Base-by-base conservation (phyloP, 2,797 vertebrate genomes). In the Enteromius trimaculatus region DNA sequence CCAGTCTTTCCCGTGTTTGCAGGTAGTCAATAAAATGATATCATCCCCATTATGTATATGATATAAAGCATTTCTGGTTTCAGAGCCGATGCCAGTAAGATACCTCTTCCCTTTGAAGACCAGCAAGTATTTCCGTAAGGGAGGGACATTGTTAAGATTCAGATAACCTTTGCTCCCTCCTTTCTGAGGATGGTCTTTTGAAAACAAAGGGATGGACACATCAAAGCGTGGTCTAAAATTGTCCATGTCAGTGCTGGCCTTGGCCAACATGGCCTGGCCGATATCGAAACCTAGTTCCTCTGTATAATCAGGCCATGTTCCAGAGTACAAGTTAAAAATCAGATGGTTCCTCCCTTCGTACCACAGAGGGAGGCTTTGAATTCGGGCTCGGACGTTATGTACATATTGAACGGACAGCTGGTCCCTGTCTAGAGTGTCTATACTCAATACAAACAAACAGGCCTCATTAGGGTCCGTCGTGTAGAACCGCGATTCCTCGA, bases 31-130 rank as follows among this genome's bases (percentile, higher is more conserved):
- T 86, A 96, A 94, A 81, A 96, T 88, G 44, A 95, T 90, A 89
- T 96, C 95, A 60, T 94, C 92, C 84, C 93, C 93, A 29, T 96
- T 96, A 90, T 95, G 92, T 90, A 95, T 91, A 90, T 96, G 95
- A 90, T 95, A 94, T 74, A 96, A 92, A 82, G 95, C 95, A n/a
- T 96, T 96, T 91, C 95, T 93, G 1, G 94, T 95, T 92, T 96
- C 95, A 0, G 95, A 96, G 0, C 95, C 95, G 0, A 96, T 96
- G 49, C 95, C 95, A 0, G 95, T 96, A 23, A 96, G 92, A 88
- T 96, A 96, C n/a, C 95, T 89, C 87, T 96, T 96, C 84, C 95
- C 95, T 88, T 96, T 96, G 87, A 96, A 96, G 88, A 96, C 95
- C 81, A 96, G 90, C 89, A 94, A 90, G 89, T 95, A 95, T 88